phyloP scores from a whole-genome alignment of 2,797 vertebrate genomes.

The Euthynnus affinis region DNA sequence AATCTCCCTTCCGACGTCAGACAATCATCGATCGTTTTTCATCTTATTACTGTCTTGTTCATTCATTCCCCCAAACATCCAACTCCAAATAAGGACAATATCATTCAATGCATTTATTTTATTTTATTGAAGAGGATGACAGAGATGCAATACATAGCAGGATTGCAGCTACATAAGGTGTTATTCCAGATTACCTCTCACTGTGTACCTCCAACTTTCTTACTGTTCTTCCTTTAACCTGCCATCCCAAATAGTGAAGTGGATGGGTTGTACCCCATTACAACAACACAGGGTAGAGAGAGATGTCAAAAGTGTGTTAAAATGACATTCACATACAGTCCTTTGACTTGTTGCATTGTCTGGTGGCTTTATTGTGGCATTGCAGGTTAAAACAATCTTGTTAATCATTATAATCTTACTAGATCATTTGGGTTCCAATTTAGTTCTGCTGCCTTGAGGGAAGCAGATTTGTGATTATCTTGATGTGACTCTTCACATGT shows the following conservation, averaged over 20 bases:
- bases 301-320: no score
- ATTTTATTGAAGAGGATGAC: conserved; percentile 25
- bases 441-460: background rate
- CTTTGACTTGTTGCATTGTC: background rate
- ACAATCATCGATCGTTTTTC: background rate
- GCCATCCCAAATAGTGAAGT: no score
- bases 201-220: background rate
- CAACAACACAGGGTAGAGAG: no score
- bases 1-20: no score
- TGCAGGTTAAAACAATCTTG: background rate
- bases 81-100: background rate
- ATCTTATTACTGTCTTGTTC: background rate
- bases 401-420: background rate
- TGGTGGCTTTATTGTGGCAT: background rate
- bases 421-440: background rate
- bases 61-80: background rate
- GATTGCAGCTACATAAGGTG: background rate
- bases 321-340: no score
- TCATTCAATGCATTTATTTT: background rate
- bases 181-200: background rate
- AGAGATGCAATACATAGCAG: background rate
- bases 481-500: background rate
- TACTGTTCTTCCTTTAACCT: background rate
- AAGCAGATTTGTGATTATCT: background rate
- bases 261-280: no score